These are phyloP conservation scores for Proteles cristata DNA, from an alignment of 2,113 vertebrate genomes.

Conservation along the genomic window DNA sequence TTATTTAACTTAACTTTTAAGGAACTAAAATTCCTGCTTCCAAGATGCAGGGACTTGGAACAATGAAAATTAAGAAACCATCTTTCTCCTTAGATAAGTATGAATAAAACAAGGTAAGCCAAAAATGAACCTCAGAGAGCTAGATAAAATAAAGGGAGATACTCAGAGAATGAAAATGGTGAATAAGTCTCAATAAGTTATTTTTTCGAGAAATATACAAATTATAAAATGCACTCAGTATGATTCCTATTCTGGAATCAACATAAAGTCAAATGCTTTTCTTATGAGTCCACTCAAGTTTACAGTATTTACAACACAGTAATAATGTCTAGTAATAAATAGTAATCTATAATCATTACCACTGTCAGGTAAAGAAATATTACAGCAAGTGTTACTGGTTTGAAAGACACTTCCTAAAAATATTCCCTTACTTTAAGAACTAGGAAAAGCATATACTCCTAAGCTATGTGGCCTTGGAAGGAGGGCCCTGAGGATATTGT, in stretches of 20 bases:
- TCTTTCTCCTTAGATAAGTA: not conserved
- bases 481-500: not conserved
- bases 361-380: not conserved
- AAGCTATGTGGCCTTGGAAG: not conserved
- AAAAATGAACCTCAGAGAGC: not conserved
- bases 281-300: not conserved
- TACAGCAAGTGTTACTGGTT: not conserved
- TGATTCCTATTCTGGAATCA: not conserved
- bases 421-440: not conserved
- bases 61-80: not conserved
- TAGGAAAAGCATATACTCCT: not conserved
- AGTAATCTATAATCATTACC: not conserved
- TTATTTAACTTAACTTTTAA: not conserved
- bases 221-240: not conserved
- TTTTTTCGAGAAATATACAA: not conserved
- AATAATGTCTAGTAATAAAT: not conserved
- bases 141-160: not conserved
- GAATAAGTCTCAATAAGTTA: not conserved
- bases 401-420: slow-evolving; percentile 34
- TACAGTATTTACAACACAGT: not conserved
- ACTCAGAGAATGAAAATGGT: not conserved
- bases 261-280: not conserved
- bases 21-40: not conserved
- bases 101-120: not conserved
- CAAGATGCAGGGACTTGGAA: not conserved